Evolutionary conservation across 1,140 invertebrate genomes (phyloP).

Genomic region (Cyclina sinensis): DNA sequence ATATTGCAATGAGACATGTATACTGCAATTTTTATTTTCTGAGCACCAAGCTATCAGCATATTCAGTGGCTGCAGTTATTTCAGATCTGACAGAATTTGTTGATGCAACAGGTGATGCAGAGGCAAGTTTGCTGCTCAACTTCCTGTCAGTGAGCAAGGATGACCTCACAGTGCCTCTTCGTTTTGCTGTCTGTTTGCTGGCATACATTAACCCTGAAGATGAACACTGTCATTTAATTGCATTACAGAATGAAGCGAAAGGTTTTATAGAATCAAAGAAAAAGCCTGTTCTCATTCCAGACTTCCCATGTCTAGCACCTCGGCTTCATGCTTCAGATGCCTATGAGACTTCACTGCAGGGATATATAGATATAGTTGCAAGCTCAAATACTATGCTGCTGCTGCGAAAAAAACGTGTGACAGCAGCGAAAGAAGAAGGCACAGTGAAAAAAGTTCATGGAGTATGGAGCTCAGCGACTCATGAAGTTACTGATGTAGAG

Average conservation of each 20-base stretch:
- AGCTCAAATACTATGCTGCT: background rate
- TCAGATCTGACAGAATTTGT: constrained; percentile 73
- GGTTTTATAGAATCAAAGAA: constrained; percentile 56
- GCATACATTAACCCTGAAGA: constrained; percentile 65
- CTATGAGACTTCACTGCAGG: constrained; percentile 31
- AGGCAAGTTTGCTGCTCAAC: constrained; percentile 69
- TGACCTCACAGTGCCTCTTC: constrained; percentile 51
- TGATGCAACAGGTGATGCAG: constrained; percentile 72
- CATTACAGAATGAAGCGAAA: constrained; percentile 68
- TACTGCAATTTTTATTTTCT: constrained; percentile 80
- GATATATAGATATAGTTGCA: constrained; percentile 46
- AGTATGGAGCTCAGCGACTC: constrained; percentile 3
- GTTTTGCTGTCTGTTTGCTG: constrained; percentile 74
- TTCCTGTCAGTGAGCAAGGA: constrained; percentile 70
- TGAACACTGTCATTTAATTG: constrained; percentile 59
- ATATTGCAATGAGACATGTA: constrained; percentile 71
- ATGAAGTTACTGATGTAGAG: constrained; percentile 15
- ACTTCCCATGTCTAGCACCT: constrained; percentile 75
- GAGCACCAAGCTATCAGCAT: constrained; percentile 70
- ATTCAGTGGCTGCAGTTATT: constrained; percentile 69
- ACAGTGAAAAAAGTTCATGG: background rate
- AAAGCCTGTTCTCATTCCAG: constrained; percentile 74
- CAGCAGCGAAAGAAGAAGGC: constrained; percentile 39
- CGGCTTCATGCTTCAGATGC: constrained; percentile 66
- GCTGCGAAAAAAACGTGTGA: background rate